Base-by-base conservation (phyloP, 2,888 invertebrate genomes). In the Venusia cambrica region DNA sequence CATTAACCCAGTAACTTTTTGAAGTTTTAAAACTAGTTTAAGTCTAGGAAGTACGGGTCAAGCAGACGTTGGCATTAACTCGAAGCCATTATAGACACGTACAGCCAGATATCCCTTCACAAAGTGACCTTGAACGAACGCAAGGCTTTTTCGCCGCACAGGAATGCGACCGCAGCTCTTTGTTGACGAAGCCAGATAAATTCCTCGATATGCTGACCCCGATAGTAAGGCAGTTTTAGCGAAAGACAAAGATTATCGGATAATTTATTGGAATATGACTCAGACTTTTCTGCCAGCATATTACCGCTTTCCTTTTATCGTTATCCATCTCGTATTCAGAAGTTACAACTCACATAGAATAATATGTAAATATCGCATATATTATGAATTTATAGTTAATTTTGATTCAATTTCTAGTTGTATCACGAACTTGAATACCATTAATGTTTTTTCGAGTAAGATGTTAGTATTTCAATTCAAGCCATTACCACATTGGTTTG, bases 101-200 rank as follows among this genome's bases (percentile, higher is more conserved):
- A 56, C 53, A 57, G 53, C 52, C 54, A 36, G 45, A 36, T 62
- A 22, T 35, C 83, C 85, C 84, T 84, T 83, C 83, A 81, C 85
- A 68, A 63, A 46, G 9, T 67, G 80, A 72, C 85, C 85, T 85
- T 85, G 85, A 62, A 57, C 59, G 54, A 54, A 59, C 67, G 58
- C 75, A 75, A 77, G 78, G 73, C 76, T 66, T 65, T 73, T 67
- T 74, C 65, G 68, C 66, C 68, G 73, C 13, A 25, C 25, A 56
- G 77, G 84, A 85, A 85, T 84, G 84, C 69, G 70, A 63, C 66
- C 72, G 71, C 73, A 76, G 71, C 65, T 69, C 65, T 65, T 61
- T 65, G 69, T 73, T 76, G 70, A 74, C 71, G 66, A 70, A 62
- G 58, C 53, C 54, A 53, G 51, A 62, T 52, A 59, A 43, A 60